These are phyloP conservation scores for Pollimyrus isidori DNA, from an alignment of 2,113 vertebrate species.

Conservation along the genomic window DNA sequence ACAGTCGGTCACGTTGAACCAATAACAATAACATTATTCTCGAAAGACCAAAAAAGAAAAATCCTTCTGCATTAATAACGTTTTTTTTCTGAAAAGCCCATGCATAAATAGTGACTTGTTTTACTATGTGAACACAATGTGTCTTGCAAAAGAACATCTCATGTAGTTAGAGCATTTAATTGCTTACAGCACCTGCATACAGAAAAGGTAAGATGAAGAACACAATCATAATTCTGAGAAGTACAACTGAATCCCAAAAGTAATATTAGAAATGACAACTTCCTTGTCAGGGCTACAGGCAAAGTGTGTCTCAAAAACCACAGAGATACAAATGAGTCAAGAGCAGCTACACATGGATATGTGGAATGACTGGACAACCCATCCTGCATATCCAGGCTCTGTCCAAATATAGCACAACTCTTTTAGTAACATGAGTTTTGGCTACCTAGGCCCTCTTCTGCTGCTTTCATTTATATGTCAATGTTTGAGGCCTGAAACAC, in stretches of 20 bases:
- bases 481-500: not conserved
- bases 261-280: not conserved
- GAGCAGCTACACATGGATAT: not conserved
- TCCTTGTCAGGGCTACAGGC: not conserved
- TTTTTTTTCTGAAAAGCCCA: not conserved
- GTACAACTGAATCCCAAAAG: not conserved
- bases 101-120: not conserved
- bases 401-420: not conserved
- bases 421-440: not conserved
- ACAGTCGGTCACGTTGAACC: not conserved
- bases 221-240: not conserved
- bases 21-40: not conserved
- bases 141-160: not conserved
- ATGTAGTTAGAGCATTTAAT: not conserved
- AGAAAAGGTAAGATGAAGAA: not conserved
- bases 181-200: not conserved
- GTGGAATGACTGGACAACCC: not conserved
- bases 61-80: not conserved
- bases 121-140: not conserved
- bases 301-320: not conserved
- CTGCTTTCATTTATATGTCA: not conserved
- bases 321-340: not conserved
- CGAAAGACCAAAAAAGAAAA: not conserved
- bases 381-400: not conserved
- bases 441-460: not conserved